These are phyloP conservation scores for Lophius piscatorius DNA, from an alignment of 2,113 vertebrate species.

Conservation along the genomic window DNA sequence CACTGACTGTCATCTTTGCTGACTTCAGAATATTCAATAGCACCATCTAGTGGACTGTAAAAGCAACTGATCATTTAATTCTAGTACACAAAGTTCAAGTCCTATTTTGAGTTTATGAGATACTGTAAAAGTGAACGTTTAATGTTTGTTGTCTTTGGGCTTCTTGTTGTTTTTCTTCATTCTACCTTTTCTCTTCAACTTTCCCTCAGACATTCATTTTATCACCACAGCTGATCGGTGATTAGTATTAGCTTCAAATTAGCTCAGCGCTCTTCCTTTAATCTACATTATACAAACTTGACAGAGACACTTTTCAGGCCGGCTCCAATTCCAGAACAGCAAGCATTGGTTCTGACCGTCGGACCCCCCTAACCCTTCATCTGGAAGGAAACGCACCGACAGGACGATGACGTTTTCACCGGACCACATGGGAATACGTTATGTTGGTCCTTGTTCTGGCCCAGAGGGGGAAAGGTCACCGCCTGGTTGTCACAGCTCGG, in stretches of 20 bases:
- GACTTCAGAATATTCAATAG: no score
- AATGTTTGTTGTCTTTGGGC: no score
- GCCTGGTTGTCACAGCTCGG: constrained; percentile 52
- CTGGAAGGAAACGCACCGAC: constrained; percentile 43
- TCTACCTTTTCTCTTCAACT: constrained; percentile 1
- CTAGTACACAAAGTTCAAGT: no score
- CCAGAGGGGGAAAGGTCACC: constrained; percentile 59
- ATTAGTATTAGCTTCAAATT: not conserved
- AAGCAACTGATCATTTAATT: no score
- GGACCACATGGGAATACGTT: constrained; percentile 45
- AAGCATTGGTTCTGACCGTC: no score
- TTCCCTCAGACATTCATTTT: not conserved
- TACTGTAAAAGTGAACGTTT: no score
- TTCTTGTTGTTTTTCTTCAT: no score
- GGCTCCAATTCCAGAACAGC: constrained; percentile 4
- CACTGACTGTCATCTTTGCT: no score
- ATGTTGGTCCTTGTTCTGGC: constrained; percentile 57
- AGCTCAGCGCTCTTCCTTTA: not conserved
- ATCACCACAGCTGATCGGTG: not conserved
- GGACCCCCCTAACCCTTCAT: constrained; percentile 61
- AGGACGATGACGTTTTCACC: constrained; percentile 64
- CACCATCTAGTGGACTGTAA: no score
- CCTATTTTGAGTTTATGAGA: no score
- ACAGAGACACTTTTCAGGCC: constrained; percentile 14
- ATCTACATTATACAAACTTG: no score